Evolutionary conservation across 2,797 vertebrate species (phyloP), one percentile per base, ranked within the genome.

Genomic region (Glossophaga mutica): DNA sequence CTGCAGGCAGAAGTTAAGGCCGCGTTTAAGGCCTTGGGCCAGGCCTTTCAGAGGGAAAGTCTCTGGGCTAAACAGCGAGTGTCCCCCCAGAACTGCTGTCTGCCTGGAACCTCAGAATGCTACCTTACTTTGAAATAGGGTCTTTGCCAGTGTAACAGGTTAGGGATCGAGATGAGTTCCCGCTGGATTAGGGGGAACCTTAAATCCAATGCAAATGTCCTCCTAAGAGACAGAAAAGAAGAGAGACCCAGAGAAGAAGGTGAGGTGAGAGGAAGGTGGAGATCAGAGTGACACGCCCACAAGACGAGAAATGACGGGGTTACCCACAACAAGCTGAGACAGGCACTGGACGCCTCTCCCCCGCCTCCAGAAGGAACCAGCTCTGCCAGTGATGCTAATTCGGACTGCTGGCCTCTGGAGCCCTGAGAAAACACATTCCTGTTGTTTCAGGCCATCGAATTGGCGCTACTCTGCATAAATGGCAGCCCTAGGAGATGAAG

Each of bases 261-360:
- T 5, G 8, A 32, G 6, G 14, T 32, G 62, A 34, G 70, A 34
- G 2, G 9, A 37, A 52, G 11, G n/a, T 9, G 6, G 34, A 70
- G 73, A 8, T 3, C 14, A 9, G 39, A 16, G 59, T 2, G 14
- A 65, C 5, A 2, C 21, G 1, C 19, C 46, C 26, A 37, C 8
- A 34, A 16, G 44, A 29, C 3, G 15, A 48, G 71, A 74, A 68
- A 42, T 3, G 21, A 29, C 19, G 16, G 50, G 37, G 26, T 7
- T 14, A 26, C 14, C 14, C 42, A 24, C 29, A 7, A 3, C 46
- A n/a, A 32, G 34, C 5, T 16, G 24, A 65, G 48, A 34, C 3
- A 15, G 18, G 12, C 0, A 14, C 3, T 6, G 11, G 24, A 3
- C 1, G 2, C 10, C 42, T 8, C 18, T 26, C 26, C 55, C 22